Evolutionary conservation across 2,888 invertebrate genomes (phyloP).

Genomic region (Aspidapion aeneum): DNA sequence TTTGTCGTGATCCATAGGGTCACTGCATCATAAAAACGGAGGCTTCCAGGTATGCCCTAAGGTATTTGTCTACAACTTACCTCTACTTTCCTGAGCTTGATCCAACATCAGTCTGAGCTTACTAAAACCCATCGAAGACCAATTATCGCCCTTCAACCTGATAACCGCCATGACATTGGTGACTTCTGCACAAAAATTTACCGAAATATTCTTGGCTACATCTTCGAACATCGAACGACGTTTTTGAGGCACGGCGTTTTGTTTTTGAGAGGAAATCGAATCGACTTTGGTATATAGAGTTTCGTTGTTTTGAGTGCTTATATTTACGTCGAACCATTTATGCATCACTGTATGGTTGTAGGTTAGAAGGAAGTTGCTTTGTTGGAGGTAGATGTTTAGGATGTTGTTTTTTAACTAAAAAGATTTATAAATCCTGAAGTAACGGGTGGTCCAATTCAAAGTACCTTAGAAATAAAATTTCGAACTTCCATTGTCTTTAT

Average conservation of each 20-base stretch:
- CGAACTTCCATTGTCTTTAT: too few relatives aligned
- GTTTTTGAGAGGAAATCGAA: not conserved
- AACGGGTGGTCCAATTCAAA: too few relatives aligned
- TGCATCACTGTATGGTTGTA: constrained; percentile 64
- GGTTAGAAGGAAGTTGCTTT: constrained; percentile 65
- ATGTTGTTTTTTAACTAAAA: constrained; percentile 59
- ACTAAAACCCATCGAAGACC: constrained; percentile 57
- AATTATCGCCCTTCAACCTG: constrained; percentile 49
- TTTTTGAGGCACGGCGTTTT: constrained; percentile 5
- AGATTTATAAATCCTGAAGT: too few relatives aligned
- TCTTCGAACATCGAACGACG: constrained; percentile 37
- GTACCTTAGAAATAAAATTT: too few relatives aligned
- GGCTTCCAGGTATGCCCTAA: too few relatives aligned
- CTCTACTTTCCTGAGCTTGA: constrained; percentile 49
- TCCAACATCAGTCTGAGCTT: constrained; percentile 57
- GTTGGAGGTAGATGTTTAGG: constrained; percentile 62
- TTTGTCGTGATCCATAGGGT: too few relatives aligned
- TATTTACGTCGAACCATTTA: constrained; percentile 55
- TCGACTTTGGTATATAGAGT: not conserved
- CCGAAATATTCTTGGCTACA: constrained; percentile 55
- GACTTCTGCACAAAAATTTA: constrained; percentile 67
- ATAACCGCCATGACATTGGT: constrained; percentile 58
- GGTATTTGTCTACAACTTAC: too few relatives aligned
- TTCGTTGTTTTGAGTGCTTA: constrained; percentile 6
- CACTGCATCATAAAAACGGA: too few relatives aligned